Percentiles rank a stretch among this genome's conserved stretches.
Evolutionary conservation across 2,888 invertebrate species (phyloP).

Genomic region (Dryadula phaetusa): DNA sequence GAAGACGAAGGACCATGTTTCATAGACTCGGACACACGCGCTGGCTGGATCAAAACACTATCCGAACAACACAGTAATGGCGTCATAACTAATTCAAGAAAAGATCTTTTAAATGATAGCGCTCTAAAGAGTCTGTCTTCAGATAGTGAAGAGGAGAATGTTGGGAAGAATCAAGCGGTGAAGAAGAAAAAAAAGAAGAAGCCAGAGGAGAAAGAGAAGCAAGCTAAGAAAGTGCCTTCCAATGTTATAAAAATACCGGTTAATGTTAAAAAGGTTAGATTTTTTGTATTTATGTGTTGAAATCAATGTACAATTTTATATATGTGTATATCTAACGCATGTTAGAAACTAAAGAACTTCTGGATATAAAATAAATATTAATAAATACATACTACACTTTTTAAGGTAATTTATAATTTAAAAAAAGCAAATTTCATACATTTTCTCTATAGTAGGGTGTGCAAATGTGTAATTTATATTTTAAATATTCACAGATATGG

Average conservation of each 20-base stretch:
- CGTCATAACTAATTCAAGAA: slow-evolving; percentile 72
- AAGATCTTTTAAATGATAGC: slow-evolving; percentile 79
- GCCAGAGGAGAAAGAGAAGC: slow-evolving; percentile 45
- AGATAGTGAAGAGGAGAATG: slow-evolving; percentile 57
- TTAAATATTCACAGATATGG: slow-evolving; percentile 66
- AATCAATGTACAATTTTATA: too few species aligned
- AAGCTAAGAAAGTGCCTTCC: slow-evolving; percentile 47
- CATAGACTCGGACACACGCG: slow-evolving; percentile 75
- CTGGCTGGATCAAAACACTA: slow-evolving; percentile 74
- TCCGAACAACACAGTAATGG: slow-evolving; percentile 71
- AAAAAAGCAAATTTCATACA: too few species aligned
- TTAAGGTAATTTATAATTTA: too few species aligned
- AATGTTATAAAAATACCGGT: slow-evolving; percentile 61
- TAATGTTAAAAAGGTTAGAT: slow-evolving; percentile 67
- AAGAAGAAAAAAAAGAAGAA: slow-evolving; percentile 66
- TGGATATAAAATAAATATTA: too few species aligned
- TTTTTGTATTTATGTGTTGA: neutral
- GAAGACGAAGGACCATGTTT: slow-evolving; percentile 80
- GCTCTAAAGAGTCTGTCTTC: slow-evolving; percentile 70
- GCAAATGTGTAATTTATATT: too few species aligned
- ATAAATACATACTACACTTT: too few species aligned
- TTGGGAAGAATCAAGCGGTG: slow-evolving; percentile 48
- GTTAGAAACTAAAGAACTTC: too few species aligned
- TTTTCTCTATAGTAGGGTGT: too few species aligned
- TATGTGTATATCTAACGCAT: too few species aligned